Percentiles rank a stretch among this genome's conserved stretches.
Evolutionary conservation across 2,888 invertebrate species (phyloP).

Genomic region (Diaprepes abbreviatus): DNA sequence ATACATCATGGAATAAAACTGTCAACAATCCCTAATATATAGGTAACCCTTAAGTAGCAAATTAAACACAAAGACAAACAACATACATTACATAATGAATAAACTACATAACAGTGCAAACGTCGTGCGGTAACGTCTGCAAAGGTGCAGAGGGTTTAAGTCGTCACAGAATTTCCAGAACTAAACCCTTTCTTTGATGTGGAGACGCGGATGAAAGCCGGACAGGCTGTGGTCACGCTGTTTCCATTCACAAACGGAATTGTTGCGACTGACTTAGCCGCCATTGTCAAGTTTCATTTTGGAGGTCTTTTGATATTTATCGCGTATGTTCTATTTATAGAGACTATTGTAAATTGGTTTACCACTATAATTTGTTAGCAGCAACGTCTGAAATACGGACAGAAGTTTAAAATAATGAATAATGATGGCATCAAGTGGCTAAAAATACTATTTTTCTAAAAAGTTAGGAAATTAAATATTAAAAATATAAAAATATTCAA

Average conservation of each 20-base stretch:
- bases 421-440: too few relatives aligned
- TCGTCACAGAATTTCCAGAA: slow-evolving; percentile 39
- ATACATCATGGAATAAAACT: too few relatives aligned
- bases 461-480: too few relatives aligned
- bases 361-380: slow-evolving; percentile 14
- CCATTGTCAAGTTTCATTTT: slow-evolving; percentile 63
- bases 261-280: slow-evolving; percentile 64
- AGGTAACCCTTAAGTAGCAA: neutral
- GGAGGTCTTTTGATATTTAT: slow-evolving; percentile 39
- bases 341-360: slow-evolving; percentile 23
- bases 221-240: slow-evolving; percentile 62
- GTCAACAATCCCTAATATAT: too few relatives aligned
- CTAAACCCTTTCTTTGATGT: slow-evolving; percentile 59
- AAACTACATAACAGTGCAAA: slow-evolving; percentile 33
- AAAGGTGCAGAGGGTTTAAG: slow-evolving; percentile 31
- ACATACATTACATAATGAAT: slow-evolving; percentile 21
- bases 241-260: slow-evolving; percentile 64
- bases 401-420: too few relatives aligned
- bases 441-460: too few relatives aligned
- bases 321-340: slow-evolving; percentile 32
- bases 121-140: slow-evolving; percentile 42
- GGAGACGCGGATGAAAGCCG: slow-evolving; percentile 60
- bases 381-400: too few relatives aligned
- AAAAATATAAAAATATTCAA: too few relatives aligned
- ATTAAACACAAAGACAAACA: neutral